Base-by-base conservation (phyloP, 2,888 invertebrate genomes). In the Saturnia pavonia region DNA sequence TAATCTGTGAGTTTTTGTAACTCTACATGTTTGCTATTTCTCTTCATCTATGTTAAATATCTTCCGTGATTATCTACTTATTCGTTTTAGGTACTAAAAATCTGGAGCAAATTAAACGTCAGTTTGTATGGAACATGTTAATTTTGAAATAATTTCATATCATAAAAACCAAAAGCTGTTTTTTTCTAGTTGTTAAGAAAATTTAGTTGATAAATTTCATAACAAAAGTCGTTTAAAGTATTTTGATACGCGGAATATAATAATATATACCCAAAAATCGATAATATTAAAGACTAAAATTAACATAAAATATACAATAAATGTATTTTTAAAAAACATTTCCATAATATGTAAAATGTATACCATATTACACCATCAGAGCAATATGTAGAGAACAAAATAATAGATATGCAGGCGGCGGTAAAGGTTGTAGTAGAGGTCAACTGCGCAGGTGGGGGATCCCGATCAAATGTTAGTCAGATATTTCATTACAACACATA, bases 31-130 rank as follows among this genome's bases (percentile, higher is more conserved):
- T 69, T 63, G n/a, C n/a, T 77, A 71, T 72, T 73, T 75, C 78
- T 81, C 80, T 80, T 76, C 83, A n/a, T n/a, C n/a, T n/a, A 34
- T 89, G 89, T 87, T 88, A 73, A 63, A 22, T 22, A 54, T 54
- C n/a, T 1, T n/a, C 19, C n/a, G 1, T 14, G 1, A 54, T 34
- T 6, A 43, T 54, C 1, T 43, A 12, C 11, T 19, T 54, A 54
- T 14, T 54, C 1, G 54, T 54, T 54, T 54, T 54, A 54, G 8
- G 11, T n/a, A 54, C n/a, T 43, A 43, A 43, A 43, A 3, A 43
- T 43, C 14, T 8, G 12, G 9, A 43, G 12, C 2, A 43, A 43
- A 43, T 43, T 9, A 7, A 14, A 43, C 43, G 43, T 12, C 34
- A 34, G 34, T 34, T 34, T 34, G 6, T 34, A 4, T 34, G 34